phyloP scores from a whole-genome alignment of 2,888 invertebrate genomes.

The Argyresthia albistria region DNA sequence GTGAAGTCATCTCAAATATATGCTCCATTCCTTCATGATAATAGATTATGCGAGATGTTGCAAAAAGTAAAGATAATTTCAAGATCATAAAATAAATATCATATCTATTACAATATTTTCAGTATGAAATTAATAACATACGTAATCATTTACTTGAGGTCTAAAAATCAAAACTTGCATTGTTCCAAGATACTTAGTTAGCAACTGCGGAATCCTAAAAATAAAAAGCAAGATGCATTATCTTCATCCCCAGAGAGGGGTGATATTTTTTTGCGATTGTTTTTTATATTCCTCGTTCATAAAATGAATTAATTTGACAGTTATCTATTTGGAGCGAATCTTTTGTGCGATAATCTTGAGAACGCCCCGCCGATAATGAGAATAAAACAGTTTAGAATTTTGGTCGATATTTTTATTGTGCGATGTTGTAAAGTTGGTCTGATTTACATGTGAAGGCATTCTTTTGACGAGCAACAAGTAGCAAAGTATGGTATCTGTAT shows the following conservation, averaged over 20 bases:
- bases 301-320: slow-evolving; percentile 42
- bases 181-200: too few relatives aligned
- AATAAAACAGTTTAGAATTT: slow-evolving; percentile 1
- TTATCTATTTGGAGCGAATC: slow-evolving; percentile 41
- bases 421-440: neutral
- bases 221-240: neutral
- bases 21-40: too few relatives aligned
- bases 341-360: slow-evolving; percentile 26
- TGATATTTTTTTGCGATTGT: slow-evolving; percentile 23
- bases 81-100: too few relatives aligned
- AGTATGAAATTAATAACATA: too few relatives aligned
- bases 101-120: too few relatives aligned
- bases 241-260: slow-evolving; percentile 27
- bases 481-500: too few relatives aligned
- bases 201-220: neutral
- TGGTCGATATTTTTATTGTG: neutral
- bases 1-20: too few relatives aligned
- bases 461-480: neutral
- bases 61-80: too few relatives aligned
- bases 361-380: slow-evolving; percentile 44
- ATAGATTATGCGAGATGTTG: too few relatives aligned
- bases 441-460: neutral
- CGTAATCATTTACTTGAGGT: too few relatives aligned
- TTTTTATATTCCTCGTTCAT: slow-evolving; percentile 16
- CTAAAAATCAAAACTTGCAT: too few relatives aligned